Conservation (phyloP, 23 tunicate species). For the Styela plicata region DNA sequence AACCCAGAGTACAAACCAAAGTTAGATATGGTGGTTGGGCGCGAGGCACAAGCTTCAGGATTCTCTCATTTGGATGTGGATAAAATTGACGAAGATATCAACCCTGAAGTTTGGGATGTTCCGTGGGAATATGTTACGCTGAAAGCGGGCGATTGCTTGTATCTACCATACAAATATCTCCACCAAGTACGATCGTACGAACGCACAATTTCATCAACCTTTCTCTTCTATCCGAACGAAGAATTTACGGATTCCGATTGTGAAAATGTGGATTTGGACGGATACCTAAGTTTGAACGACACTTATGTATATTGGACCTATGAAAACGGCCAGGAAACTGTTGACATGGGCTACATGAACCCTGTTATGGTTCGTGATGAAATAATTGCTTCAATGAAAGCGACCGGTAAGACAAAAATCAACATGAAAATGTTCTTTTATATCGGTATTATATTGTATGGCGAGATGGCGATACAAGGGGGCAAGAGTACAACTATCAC, state of each 20-base stretch:
- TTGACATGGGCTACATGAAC: slow-evolving; percentile 85
- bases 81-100: slow-evolving; percentile 31
- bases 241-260: slow-evolving; percentile 75
- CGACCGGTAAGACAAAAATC: neutral
- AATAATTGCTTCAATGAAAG: neutral
- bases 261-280: slow-evolving; percentile 45
- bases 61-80: slow-evolving; percentile 70
- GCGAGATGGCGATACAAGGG: neutral
- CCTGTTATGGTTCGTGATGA: slow-evolving; percentile 23
- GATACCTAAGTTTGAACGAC: slow-evolving; percentile 43
- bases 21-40: slow-evolving; percentile 46
- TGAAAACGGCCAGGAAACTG: slow-evolving; percentile 81
- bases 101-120: slow-evolving; percentile 67
- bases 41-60: slow-evolving; percentile 71
- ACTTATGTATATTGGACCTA: slow-evolving; percentile 67
- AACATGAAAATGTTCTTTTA: neutral
- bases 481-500: neutral
- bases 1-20: slow-evolving; percentile 39
- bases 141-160: slow-evolving; percentile 77
- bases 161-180: slow-evolving; percentile 61
- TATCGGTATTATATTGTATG: neutral
- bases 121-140: slow-evolving; percentile 80
- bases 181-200: slow-evolving; percentile 92
- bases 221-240: slow-evolving; percentile 54
- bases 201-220: slow-evolving; percentile 75